Conservation (phyloP, 2,113 vertebrate genomes). For the Lepidothrix coronata region DNA sequence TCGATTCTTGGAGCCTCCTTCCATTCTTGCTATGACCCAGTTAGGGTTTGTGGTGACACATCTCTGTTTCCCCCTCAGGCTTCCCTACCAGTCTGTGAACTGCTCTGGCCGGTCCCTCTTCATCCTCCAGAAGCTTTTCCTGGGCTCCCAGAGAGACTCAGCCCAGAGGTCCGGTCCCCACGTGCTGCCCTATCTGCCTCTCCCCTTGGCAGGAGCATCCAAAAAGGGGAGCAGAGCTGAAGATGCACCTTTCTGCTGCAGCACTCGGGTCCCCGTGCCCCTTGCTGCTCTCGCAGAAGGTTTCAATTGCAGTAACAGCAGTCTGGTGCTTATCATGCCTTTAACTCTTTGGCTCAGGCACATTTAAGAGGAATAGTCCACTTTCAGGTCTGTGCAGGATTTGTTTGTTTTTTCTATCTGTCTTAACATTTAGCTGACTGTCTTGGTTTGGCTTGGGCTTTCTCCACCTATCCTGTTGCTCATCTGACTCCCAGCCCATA, state of each 20-base stretch:
- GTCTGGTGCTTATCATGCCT: neutral
- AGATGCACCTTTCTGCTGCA: neutral
- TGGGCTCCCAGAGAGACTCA: neutral
- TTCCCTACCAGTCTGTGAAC: neutral
- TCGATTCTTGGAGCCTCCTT: neutral
- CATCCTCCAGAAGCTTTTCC: neutral
- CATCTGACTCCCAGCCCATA: neutral
- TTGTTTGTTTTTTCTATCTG: neutral
- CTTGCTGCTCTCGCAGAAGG: neutral
- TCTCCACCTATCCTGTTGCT: conserved; percentile 50
- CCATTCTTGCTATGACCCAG: neutral
- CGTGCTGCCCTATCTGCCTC: neutral
- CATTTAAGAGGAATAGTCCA: neutral
- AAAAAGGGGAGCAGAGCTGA: neutral
- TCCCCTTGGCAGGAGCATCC: neutral
- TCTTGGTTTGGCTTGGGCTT: neutral
- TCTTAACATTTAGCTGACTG: neutral
- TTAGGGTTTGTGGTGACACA: neutral
- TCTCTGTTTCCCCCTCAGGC: neutral
- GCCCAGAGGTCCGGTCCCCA: neutral
- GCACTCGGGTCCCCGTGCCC: rapidly evolving
- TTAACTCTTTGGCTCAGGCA: neutral
- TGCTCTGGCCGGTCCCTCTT: neutral
- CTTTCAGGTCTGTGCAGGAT: neutral
- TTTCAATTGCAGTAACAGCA: neutral